A percentile compares a stretch with the other conserved stretches of the same genome.
Conservation (phyloP, 2,888 invertebrate species). For the Sphecodes monilicornis region DNA sequence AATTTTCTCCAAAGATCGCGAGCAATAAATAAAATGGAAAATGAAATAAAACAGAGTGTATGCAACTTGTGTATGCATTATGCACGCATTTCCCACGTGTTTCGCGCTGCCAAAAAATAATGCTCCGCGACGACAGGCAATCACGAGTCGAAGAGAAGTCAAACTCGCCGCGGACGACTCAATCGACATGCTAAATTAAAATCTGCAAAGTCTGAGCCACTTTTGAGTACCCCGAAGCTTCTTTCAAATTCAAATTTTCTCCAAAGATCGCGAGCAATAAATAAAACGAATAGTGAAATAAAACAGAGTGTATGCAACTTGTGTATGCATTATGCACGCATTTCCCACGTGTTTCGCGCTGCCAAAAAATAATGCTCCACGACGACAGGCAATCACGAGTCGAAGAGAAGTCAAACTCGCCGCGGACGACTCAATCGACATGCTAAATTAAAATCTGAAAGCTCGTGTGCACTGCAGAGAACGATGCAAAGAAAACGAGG, state of each 20-base stretch:
- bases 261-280: too few relatives aligned
- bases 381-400: background rate
- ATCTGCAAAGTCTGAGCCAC: background rate
- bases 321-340: too few relatives aligned
- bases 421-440: background rate
- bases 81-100: too few relatives aligned
- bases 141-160: background rate
- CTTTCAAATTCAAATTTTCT: background rate
- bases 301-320: too few relatives aligned
- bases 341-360: too few relatives aligned
- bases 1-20: too few relatives aligned
- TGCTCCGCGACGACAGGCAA: background rate
- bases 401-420: background rate
- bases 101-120: too few relatives aligned
- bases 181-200: background rate
- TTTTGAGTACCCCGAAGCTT: too few relatives aligned
- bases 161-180: background rate
- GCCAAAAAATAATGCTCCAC: background rate
- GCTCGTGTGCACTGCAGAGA: background rate
- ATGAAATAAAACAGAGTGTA: too few relatives aligned
- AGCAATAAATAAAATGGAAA: too few relatives aligned
- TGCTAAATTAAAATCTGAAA: slow-evolving; percentile 1
- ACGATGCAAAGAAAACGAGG: background rate
- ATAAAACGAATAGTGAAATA: too few relatives aligned
- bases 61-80: too few relatives aligned